Base-by-base conservation (phyloP, 2,797 vertebrate genomes). In the Macropus fuliginosus region DNA sequence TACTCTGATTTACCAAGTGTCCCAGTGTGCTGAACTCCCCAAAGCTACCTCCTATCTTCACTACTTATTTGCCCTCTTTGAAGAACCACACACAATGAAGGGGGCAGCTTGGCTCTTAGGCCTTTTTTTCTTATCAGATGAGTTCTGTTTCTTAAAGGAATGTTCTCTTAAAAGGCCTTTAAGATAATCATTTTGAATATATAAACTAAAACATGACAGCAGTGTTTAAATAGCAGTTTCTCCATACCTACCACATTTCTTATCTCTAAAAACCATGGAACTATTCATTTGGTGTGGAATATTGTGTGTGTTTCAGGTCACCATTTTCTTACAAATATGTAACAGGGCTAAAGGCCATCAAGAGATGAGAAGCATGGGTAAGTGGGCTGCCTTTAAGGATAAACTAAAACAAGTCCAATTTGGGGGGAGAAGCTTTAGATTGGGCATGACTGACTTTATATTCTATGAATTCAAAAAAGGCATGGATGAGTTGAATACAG, bases 401-500 rank as follows among this genome's bases (percentile, higher is more conserved):
- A 55, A 90, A 34, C 10, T 66, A 92, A 92, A 52, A 81, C 3
- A 91, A 56, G 21, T n/a, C 28, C 50, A n/a, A 54, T 81, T 16
- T 52, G 5, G 8, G 6, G 46, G 14, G 94, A 94, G 94, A 94
- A 96, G 11, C 9, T 0, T 0, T 55, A 55, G 55, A 9, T 46
- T 92, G 28, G 94, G 27, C 50, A 31, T 93, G 94, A 97, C 92
- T 90, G 91, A 52, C 12, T 62, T 95, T 90, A 57, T 95, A 94
- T 94, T 92, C 55, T 93, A 34, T 74, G 87, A 34, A n/a, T 56
- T 92, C 12, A 34, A 90, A 92, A 94, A 96, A 95, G n/a, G 91
- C 96, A 94, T 94, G 12, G 27, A 93, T 87, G 55, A 94, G 16
- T 34, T 93, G 56, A 92, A 97, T 91, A 92, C 62, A 81, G 29